A percentile compares a stretch with the other conserved stretches of the same genome.
Evolutionary conservation across 2,113 vertebrate genomes (phyloP).

Genomic region (Suricata suricatta): DNA sequence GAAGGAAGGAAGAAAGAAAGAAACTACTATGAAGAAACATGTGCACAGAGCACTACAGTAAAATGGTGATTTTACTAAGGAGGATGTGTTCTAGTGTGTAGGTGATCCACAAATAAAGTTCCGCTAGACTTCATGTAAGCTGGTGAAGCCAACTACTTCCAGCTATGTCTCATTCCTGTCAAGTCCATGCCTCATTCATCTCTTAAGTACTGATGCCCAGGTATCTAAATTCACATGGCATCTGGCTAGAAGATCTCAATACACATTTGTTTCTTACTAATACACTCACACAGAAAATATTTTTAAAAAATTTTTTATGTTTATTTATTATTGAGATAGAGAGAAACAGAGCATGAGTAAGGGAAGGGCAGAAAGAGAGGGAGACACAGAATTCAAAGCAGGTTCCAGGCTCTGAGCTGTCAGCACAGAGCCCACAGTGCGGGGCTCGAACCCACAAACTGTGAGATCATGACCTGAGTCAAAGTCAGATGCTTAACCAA

Average conservation of each 20-base stretch:
- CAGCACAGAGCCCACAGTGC: too few relatives aligned
- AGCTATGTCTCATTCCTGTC: neutral
- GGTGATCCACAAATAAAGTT: neutral
- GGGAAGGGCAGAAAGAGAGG: too few relatives aligned
- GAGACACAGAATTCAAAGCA: too few relatives aligned
- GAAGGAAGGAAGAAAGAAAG: constrained; percentile 18
- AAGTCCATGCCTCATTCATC: neutral
- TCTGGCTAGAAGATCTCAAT: neutral
- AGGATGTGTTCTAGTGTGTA: neutral
- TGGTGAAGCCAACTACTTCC: neutral
- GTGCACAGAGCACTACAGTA: neutral
- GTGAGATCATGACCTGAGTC: too few relatives aligned
- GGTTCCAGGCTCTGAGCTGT: too few relatives aligned
- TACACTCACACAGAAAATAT: neutral
- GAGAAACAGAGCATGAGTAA: too few relatives aligned
- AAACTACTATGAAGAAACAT: neutral
- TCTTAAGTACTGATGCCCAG: neutral
- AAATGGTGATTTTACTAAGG: neutral
- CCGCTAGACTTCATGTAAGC: neutral
- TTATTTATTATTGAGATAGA: too few relatives aligned
- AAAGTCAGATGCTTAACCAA: too few relatives aligned
- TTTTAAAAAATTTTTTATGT: neutral
- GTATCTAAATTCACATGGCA: constrained; percentile 16
- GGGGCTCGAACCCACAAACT: too few relatives aligned
- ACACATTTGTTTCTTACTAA: neutral